phyloP scores from a whole-genome alignment of 2,888 invertebrate genomes.

The Stratiomys singularior region DNA sequence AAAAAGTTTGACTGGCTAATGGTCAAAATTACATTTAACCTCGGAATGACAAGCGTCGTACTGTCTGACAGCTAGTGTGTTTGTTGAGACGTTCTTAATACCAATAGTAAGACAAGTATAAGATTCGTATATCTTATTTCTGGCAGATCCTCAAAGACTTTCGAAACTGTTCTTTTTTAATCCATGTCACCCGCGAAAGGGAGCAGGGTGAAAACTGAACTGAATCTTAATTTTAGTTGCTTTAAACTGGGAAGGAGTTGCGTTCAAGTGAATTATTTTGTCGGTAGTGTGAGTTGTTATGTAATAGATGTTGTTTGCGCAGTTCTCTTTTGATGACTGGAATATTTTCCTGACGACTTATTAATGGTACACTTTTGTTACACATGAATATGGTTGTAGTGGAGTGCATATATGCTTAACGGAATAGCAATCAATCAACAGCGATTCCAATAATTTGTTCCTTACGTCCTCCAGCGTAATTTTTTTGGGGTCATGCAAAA shows the following conservation, averaged over 20 bases:
- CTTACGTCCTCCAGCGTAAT: no score
- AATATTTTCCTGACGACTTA: no score
- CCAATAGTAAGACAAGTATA: background rate
- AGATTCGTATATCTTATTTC: slow-evolving; percentile 16
- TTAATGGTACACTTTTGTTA: no score
- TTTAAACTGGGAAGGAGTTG: background rate
- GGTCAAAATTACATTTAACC: slow-evolving; percentile 38
- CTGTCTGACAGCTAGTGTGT: slow-evolving; percentile 8
- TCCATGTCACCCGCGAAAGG: slow-evolving; percentile 2
- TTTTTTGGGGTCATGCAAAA: no score
- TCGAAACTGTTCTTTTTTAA: slow-evolving; percentile 1
- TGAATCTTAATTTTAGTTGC: slow-evolving; percentile 28
- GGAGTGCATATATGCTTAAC: no score
- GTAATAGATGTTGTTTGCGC: no score
- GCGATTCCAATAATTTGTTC: no score
- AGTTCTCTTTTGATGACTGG: no score
- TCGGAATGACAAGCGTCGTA: slow-evolving; percentile 41
- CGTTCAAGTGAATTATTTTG: background rate
- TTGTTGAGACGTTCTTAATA: background rate
- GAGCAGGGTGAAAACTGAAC: slow-evolving; percentile 1
- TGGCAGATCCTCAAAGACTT: background rate
- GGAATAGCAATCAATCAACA: no score
- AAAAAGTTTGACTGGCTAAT: slow-evolving; percentile 37
- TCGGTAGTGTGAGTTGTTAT: no score
- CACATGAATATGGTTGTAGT: no score